phyloP scores from a whole-genome alignment of 2,113 vertebrate species.

The Parus major region DNA sequence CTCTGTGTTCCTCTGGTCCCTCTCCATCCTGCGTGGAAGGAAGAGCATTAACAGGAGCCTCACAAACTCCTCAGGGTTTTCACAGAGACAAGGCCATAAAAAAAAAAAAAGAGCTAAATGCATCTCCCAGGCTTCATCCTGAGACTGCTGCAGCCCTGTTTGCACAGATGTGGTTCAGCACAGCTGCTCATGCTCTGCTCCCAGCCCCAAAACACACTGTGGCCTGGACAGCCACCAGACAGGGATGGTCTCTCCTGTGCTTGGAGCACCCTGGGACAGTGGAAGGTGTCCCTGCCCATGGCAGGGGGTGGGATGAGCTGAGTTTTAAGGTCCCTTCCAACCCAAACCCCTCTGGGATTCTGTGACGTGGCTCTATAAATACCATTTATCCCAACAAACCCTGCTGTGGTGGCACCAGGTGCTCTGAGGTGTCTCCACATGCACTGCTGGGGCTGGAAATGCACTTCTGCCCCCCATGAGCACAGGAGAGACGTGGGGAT shows the following conservation, averaged over 20 bases:
- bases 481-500: neutral
- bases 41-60: neutral
- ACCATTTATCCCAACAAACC: neutral
- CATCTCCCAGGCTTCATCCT: neutral
- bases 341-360: neutral
- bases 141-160: accelerated
- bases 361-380: neutral
- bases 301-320: too few species aligned
- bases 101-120: neutral
- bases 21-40: neutral
- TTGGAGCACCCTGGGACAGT: neutral
- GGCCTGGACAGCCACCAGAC: neutral
- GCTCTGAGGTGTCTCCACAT: neutral
- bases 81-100: neutral
- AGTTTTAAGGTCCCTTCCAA: neutral
- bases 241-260: neutral
- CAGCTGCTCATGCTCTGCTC: neutral
- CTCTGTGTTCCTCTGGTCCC: neutral
- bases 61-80: neutral
- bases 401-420: neutral
- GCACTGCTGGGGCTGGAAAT: neutral
- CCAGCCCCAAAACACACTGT: neutral
- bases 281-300: neutral
- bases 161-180: neutral
- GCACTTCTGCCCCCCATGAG: neutral